These are phyloP conservation scores for Halcyon chelicuti DNA, from an alignment of 2,797 vertebrate species.

Conservation along the genomic window DNA sequence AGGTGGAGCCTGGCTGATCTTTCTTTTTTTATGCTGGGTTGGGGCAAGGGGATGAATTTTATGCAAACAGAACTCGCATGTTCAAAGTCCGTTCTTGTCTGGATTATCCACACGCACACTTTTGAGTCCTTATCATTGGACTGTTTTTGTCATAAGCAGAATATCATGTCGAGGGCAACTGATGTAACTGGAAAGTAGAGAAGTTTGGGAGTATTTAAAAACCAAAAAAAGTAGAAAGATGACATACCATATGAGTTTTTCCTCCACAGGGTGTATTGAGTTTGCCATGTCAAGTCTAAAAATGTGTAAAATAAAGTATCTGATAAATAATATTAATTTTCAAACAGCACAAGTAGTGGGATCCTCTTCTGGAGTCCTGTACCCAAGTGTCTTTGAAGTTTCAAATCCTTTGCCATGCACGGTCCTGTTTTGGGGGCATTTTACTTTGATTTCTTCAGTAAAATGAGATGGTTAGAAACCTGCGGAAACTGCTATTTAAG, in stretches of 20 bases:
- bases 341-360: not conserved
- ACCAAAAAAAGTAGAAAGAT: not conserved
- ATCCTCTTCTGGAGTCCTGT: not conserved
- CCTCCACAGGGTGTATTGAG: not conserved
- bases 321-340: not conserved
- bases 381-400: not conserved
- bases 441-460: not conserved
- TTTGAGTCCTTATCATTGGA: not conserved
- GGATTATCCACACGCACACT: not conserved
- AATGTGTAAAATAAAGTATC: not conserved
- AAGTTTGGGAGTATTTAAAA: not conserved
- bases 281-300: not conserved
- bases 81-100: not conserved
- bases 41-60: not conserved
- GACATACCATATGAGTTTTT: not conserved
- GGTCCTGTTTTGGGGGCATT: not conserved
- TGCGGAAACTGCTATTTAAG: not conserved
- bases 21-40: not conserved
- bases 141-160: not conserved
- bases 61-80: not conserved
- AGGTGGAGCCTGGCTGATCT: not conserved
- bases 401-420: not conserved
- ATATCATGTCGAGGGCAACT: not conserved
- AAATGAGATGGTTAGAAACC: not conserved
- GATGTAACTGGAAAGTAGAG: not conserved